Evolutionary conservation across 1,140 invertebrate genomes (phyloP).

Genomic region (Drosophila pruinosa): DNA sequence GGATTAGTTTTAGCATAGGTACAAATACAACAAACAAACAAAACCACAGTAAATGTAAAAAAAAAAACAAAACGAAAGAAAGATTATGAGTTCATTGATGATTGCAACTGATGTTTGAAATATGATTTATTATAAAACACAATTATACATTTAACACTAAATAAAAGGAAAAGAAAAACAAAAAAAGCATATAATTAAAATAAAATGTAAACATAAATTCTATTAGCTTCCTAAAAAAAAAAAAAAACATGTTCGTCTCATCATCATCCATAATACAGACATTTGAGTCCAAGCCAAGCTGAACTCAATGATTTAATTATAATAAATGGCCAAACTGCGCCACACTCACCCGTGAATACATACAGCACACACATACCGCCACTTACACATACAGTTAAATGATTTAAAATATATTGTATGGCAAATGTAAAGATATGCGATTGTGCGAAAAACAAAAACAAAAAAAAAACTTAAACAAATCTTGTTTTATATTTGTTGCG

Average conservation of each 20-base stretch:
- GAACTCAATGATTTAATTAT: constrained; percentile 19
- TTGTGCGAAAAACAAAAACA: constrained; percentile 22
- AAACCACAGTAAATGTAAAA: constrained; percentile 30
- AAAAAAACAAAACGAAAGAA: constrained; percentile 22
- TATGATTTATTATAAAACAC: constrained; percentile 49
- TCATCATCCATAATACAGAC: neutral
- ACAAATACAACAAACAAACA: constrained; percentile 30
- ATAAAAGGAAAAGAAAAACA: constrained; percentile 44
- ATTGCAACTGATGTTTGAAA: constrained; percentile 57
- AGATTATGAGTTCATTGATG: constrained; percentile 37
- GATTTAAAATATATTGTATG: constrained; percentile 28
- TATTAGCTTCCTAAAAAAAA: constrained; percentile 14
- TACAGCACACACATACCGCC: neutral
- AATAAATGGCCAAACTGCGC: constrained; percentile 16
- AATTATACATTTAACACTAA: constrained; percentile 34
- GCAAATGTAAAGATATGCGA: constrained; percentile 40
- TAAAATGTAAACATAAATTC: constrained; percentile 9
- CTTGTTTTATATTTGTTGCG: constrained; percentile 33
- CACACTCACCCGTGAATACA: neutral
- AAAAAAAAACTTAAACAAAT: constrained; percentile 22
- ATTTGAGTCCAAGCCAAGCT: constrained; percentile 21
- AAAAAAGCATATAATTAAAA: constrained; percentile 15
- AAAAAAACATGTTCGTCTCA: neutral
- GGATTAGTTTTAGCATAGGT: constrained; percentile 69
- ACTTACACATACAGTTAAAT: neutral